These are phyloP conservation scores for Onychostruthus taczanowskii DNA, from an alignment of 2,113 vertebrate genomes.

Conservation along the genomic window DNA sequence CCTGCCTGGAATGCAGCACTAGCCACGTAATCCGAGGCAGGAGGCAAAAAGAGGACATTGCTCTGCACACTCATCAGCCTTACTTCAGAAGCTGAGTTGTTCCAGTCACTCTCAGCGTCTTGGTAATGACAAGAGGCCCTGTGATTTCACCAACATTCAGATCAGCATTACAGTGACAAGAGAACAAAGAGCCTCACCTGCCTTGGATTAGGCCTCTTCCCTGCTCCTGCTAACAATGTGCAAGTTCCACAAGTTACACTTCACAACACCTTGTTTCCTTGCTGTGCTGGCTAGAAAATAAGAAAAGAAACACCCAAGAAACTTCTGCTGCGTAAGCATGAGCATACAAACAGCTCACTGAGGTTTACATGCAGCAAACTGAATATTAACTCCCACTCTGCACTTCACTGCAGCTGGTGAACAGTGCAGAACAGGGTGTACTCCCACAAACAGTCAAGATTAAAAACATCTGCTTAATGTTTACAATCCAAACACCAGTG, in stretches of 20 bases:
- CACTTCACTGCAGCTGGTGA: neutral
- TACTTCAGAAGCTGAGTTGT: neutral
- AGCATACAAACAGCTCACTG: neutral
- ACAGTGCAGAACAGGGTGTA: neutral
- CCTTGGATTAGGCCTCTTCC: neutral
- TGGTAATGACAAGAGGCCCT: neutral
- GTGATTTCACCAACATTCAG: neutral
- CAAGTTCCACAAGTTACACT: neutral
- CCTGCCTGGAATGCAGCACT: neutral
- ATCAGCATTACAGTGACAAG: neutral
- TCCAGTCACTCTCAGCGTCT: neutral
- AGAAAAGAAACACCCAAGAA: neutral
- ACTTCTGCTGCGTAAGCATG: neutral
- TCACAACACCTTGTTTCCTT: neutral
- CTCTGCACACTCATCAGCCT: neutral
- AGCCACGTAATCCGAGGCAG: accelerated
- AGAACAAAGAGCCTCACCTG: neutral
- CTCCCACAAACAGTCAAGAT: neutral
- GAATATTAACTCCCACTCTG: neutral
- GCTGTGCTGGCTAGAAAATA: neutral
- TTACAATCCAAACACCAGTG: neutral
- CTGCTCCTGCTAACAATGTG: neutral
- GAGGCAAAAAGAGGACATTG: neutral
- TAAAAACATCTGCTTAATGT: neutral
- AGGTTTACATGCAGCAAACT: neutral